Percentiles rank a stretch among this genome's conserved stretches.
These are phyloP conservation scores for Microctonus aethiopoides DNA, from an alignment of 2,888 invertebrate species.

Conservation along the genomic window DNA sequence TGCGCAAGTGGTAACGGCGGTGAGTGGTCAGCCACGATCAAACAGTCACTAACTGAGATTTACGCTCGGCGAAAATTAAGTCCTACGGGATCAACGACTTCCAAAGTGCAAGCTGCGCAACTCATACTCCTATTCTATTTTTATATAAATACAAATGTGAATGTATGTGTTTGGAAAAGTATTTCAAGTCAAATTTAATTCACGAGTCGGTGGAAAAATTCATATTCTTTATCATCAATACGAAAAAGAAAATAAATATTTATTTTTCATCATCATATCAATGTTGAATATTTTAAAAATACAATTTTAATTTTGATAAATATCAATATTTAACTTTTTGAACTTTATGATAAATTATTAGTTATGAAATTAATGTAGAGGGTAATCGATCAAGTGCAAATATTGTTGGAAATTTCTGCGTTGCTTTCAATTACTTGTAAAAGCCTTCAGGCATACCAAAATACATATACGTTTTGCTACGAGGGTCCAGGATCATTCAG, in stretches of 20 bases:
- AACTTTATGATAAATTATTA: constrained; percentile 19
- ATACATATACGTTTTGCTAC: not conserved
- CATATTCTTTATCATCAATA: no score
- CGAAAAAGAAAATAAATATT: no score
- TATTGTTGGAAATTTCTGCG: constrained; percentile 22
- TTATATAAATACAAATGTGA: not conserved
- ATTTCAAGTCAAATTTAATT: not conserved
- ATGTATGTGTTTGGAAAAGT: not conserved
- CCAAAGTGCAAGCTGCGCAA: not conserved
- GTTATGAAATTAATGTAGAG: constrained; percentile 10
- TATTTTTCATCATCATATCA: no score
- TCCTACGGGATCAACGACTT: constrained; percentile 58
- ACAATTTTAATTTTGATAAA: not conserved
- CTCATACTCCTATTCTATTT: not conserved
- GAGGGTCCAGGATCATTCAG: constrained; percentile 2
- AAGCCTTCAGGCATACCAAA: constrained; percentile 23
- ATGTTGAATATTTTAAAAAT: not conserved
- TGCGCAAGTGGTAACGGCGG: constrained; percentile 34
- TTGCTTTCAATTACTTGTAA: constrained; percentile 27
- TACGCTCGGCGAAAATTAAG: constrained; percentile 62
- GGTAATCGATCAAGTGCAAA: constrained; percentile 29
- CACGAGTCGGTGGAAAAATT: no score
- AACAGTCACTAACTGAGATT: constrained; percentile 65
- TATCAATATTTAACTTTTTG: constrained; percentile 16
- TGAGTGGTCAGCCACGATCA: constrained; percentile 56